These are phyloP conservation scores for Marasmarcha lunaedactyla DNA, from an alignment of 2,888 invertebrate species.

Conservation along the genomic window DNA sequence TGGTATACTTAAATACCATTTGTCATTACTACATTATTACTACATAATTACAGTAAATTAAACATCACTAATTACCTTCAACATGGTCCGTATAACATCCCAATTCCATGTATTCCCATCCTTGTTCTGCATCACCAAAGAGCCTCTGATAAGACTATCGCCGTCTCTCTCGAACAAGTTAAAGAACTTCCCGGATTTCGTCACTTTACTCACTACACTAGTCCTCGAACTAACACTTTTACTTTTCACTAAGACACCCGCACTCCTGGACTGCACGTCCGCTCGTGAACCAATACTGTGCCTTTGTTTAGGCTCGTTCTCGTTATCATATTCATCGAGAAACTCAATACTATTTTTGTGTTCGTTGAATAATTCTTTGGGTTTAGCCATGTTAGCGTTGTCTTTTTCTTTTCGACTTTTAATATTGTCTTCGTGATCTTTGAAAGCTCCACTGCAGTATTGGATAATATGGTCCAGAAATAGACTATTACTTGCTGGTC, in stretches of 20 bases:
- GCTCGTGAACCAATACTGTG: slow-evolving; percentile 57
- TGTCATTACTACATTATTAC: no score
- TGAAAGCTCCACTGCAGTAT: slow-evolving; percentile 57
- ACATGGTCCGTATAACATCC: slow-evolving; percentile 86
- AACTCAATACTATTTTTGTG: slow-evolving; percentile 50
- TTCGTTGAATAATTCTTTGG: slow-evolving; percentile 22
- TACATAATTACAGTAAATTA: no score
- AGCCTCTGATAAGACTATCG: slow-evolving; percentile 81
- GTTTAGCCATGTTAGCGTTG: slow-evolving; percentile 46
- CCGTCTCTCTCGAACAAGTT: slow-evolving; percentile 72
- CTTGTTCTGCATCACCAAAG: slow-evolving; percentile 82
- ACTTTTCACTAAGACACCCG: slow-evolving; percentile 56
- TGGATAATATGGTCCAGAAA: slow-evolving; percentile 85
- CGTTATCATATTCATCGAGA: slow-evolving; percentile 50
- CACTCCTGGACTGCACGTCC: slow-evolving; percentile 51
- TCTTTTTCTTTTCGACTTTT: slow-evolving; percentile 52
- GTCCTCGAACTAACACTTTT: slow-evolving; percentile 60
- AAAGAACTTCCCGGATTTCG: slow-evolving; percentile 56
- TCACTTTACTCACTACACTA: slow-evolving; percentile 48
- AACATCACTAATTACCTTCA: slow-evolving; percentile 69
- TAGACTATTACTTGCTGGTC: slow-evolving; percentile 85
- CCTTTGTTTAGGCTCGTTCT: slow-evolving; percentile 46
- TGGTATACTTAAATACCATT: no score
- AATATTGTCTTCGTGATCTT: slow-evolving; percentile 32
- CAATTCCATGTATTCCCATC: slow-evolving; percentile 92